Percentiles rank a stretch among this genome's conserved stretches.
Conservation (phyloP, 2,888 invertebrate genomes). For the Drosophila percnosoma region DNA sequence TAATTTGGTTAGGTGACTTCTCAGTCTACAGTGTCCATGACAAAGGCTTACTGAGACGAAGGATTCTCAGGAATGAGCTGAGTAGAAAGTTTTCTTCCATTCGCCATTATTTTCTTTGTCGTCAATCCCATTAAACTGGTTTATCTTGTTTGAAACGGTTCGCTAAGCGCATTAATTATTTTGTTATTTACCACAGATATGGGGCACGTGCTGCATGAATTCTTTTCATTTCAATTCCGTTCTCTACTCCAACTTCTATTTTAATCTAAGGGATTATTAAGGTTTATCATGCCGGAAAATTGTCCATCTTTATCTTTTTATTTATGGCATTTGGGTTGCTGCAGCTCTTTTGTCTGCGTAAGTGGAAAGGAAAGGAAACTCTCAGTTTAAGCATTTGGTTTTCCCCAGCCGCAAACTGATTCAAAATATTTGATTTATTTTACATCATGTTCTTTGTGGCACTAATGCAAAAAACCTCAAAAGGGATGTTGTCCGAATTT, state of each 20-base stretch:
- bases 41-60: too few relatives aligned
- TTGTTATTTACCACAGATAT: background rate
- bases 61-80: too few relatives aligned
- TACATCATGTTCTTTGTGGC: background rate
- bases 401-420: background rate
- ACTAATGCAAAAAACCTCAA: background rate
- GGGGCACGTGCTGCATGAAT: background rate
- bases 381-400: background rate
- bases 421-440: background rate
- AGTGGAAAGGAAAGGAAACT: background rate
- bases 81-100: background rate
- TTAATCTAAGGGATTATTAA: slow-evolving; percentile 25
- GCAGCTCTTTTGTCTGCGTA: slow-evolving; percentile 23
- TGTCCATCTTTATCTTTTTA: slow-evolving; percentile 14
- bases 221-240: slow-evolving; percentile 2
- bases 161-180: slow-evolving; percentile 10
- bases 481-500: background rate
- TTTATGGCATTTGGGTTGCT: slow-evolving; percentile 9
- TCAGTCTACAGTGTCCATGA: too few relatives aligned
- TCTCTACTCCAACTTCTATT: slow-evolving; percentile 7
- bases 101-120: background rate
- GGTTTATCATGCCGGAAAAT: slow-evolving; percentile 57
- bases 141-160: background rate
- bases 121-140: slow-evolving; percentile 2
- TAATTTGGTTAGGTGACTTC: too few relatives aligned